Conservation (phyloP, 92 coral and sea anemone genomes). For the Umimayanthus kanabou region DNA sequence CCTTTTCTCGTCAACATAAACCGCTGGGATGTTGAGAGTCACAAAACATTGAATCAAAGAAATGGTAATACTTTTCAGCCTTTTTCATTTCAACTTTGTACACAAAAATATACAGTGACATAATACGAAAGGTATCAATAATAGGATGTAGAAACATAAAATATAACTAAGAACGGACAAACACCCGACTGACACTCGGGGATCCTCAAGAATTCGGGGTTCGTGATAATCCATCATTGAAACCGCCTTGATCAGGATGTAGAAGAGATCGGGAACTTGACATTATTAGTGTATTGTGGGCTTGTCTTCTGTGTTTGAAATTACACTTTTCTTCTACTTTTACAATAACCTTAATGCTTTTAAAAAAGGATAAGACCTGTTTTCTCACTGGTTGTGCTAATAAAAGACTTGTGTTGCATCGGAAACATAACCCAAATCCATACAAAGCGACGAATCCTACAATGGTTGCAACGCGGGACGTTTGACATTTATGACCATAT, state of each 20-base stretch:
- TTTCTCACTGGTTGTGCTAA: not conserved
- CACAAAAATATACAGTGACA: not conserved
- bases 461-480: not conserved
- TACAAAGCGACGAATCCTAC: not conserved
- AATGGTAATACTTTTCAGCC: not conserved
- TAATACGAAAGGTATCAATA: not conserved
- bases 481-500: not conserved
- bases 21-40: not conserved
- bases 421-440: not conserved
- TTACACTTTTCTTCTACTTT: not conserved
- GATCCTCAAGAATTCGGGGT: too few relatives aligned
- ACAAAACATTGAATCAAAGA: not conserved
- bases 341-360: not conserved
- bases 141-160: not conserved
- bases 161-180: not conserved
- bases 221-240: not conserved
- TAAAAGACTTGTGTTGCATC: not conserved
- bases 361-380: not conserved
- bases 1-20: not conserved
- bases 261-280: not conserved
- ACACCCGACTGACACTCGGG: too few relatives aligned
- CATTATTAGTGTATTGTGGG: not conserved
- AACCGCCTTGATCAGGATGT: not conserved
- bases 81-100: not conserved
- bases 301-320: not conserved